phyloP scores from a whole-genome alignment of 2,113 vertebrate genomes.

The Podocnemis expansa region DNA sequence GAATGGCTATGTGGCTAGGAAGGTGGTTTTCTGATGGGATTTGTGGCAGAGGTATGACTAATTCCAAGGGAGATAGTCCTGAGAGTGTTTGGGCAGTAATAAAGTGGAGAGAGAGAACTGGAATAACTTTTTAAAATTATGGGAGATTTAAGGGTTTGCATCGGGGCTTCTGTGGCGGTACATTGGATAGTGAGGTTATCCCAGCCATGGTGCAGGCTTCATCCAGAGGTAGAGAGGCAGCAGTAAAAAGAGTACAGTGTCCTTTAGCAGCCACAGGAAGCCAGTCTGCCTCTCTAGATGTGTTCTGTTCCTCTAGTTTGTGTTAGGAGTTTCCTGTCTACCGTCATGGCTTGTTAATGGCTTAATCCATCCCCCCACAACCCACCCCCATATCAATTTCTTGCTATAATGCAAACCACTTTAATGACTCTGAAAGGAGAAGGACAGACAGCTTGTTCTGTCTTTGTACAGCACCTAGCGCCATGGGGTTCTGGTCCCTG shows the following conservation, averaged over 20 bases:
- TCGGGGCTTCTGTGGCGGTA: background rate
- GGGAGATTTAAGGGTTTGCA: background rate
- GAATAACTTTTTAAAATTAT: background rate
- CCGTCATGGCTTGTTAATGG: background rate
- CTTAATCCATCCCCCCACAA: background rate
- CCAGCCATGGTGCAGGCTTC: background rate
- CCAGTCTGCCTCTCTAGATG: background rate
- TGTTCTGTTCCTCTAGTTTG: background rate
- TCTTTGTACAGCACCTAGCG: background rate
- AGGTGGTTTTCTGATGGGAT: background rate
- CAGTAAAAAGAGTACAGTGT: background rate
- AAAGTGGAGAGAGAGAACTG: background rate
- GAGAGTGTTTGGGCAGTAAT: background rate
- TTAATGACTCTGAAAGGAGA: background rate
- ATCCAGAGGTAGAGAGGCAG: background rate
- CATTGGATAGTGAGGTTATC: background rate
- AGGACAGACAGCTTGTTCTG: background rate
- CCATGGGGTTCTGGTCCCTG: background rate
- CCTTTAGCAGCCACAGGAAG: background rate
- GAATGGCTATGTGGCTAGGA: background rate
- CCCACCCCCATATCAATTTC: background rate
- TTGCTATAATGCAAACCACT: background rate
- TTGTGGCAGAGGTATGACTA: background rate
- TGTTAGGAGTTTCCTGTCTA: background rate
- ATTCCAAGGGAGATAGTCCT: background rate